Evolutionary conservation across 2,888 invertebrate genomes (phyloP).

Genomic region (Coelopa pilipes): DNA sequence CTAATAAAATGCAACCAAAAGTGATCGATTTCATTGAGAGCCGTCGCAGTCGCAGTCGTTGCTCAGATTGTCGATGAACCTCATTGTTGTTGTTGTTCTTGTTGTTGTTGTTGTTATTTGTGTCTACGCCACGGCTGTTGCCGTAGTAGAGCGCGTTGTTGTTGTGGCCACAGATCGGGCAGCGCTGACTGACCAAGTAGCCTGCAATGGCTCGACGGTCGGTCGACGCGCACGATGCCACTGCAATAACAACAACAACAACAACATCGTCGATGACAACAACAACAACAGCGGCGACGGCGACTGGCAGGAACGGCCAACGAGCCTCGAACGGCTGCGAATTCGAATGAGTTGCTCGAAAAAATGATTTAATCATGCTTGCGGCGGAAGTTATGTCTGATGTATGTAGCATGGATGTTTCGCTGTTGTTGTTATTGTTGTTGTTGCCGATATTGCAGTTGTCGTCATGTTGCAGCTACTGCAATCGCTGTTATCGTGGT

Average conservation of each 20-base stretch:
- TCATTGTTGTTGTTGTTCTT: too few species aligned
- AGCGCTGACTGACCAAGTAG: too few species aligned
- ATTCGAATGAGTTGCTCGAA: slow-evolving; percentile 9
- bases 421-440: not conserved
- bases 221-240: too few species aligned
- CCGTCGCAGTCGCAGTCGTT: slow-evolving; percentile 2
- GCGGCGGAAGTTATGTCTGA: slow-evolving; percentile 16
- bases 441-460: not conserved
- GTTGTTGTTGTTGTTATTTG: too few species aligned
- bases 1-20: slow-evolving; percentile 28
- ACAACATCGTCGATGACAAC: too few species aligned
- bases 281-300: too few species aligned
- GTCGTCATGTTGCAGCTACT: not conserved
- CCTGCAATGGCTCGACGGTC: too few species aligned
- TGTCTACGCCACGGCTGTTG: not conserved
- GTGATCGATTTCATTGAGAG: slow-evolving; percentile 34
- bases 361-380: slow-evolving; percentile 16
- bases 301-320: too few species aligned
- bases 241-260: too few species aligned
- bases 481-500: too few species aligned
- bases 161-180: not conserved
- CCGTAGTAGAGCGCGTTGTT: not conserved
- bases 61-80: not conserved
- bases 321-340: not conserved
- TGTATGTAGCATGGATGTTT: too few species aligned